Conservation (phyloP, 2,797 vertebrate species). For the Cryptoprocta ferox region DNA sequence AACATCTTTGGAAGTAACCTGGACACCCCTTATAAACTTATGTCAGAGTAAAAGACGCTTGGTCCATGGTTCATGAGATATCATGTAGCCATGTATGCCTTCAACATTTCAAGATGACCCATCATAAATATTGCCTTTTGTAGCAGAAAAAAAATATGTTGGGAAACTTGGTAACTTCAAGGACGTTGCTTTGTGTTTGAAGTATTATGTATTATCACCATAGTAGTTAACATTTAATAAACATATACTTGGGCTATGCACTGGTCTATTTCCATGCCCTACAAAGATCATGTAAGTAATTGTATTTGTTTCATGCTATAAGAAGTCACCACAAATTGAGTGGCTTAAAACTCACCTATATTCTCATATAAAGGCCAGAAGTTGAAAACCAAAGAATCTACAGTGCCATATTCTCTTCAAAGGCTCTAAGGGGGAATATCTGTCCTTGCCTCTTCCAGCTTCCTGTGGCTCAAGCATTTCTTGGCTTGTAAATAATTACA, state of each 20-base stretch:
- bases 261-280: neutral
- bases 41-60: neutral
- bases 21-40: neutral
- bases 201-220: neutral
- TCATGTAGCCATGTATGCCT: neutral
- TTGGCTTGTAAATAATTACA: neutral
- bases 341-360: neutral
- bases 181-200: neutral
- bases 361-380: neutral
- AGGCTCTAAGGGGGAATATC: neutral
- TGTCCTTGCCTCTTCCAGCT: neutral
- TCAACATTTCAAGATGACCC: neutral
- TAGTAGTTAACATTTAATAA: neutral
- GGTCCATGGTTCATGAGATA: neutral
- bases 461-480: neutral
- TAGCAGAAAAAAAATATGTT: neutral
- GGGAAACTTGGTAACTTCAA: neutral
- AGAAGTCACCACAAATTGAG: neutral
- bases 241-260: neutral
- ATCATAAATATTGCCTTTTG: neutral
- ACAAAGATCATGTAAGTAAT: neutral
- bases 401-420: neutral
- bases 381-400: neutral
- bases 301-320: neutral
- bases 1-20: neutral